phyloP scores from a whole-genome alignment of 2,888 invertebrate genomes.

The Xanthostigma xanthostigma region DNA sequence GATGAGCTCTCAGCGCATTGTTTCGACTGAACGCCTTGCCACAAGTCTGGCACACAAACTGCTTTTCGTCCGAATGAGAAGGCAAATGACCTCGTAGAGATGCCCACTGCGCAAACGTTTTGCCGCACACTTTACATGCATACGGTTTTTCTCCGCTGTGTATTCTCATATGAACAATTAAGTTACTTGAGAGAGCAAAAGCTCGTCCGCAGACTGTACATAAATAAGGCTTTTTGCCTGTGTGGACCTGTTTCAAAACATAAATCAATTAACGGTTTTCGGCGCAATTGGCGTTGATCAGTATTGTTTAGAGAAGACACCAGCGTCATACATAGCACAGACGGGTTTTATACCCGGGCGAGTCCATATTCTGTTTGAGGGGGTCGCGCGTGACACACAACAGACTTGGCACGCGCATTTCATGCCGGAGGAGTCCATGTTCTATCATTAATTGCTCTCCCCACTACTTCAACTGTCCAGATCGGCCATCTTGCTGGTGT shows the following conservation, averaged over 20 bases:
- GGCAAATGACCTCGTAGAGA: background rate
- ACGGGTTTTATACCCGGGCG: too few relatives aligned
- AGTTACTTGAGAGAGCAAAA: slow-evolving; percentile 7
- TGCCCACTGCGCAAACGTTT: background rate
- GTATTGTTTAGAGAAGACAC: too few relatives aligned
- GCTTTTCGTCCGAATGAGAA: background rate
- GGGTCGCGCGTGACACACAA: too few relatives aligned
- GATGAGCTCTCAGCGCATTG: background rate
- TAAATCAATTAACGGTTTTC: background rate
- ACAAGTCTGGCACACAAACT: background rate
- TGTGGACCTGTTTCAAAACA: slow-evolving; percentile 15
- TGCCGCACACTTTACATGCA: slow-evolving; percentile 15
- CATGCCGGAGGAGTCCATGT: too few relatives aligned
- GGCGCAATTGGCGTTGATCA: too few relatives aligned
- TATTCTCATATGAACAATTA: slow-evolving; percentile 13
- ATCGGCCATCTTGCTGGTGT: too few relatives aligned
- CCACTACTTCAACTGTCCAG: too few relatives aligned
- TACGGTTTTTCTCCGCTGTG: slow-evolving; percentile 18
- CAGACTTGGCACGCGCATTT: too few relatives aligned
- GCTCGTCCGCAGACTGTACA: slow-evolving; percentile 8
- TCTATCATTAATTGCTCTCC: too few relatives aligned
- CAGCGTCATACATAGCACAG: too few relatives aligned
- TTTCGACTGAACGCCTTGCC: background rate
- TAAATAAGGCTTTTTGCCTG: slow-evolving; percentile 3
- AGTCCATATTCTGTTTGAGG: too few relatives aligned